Evolutionary conservation across 92 coral and sea anemone species (phyloP).

Genomic region (Umimayanthus chanpuru): DNA sequence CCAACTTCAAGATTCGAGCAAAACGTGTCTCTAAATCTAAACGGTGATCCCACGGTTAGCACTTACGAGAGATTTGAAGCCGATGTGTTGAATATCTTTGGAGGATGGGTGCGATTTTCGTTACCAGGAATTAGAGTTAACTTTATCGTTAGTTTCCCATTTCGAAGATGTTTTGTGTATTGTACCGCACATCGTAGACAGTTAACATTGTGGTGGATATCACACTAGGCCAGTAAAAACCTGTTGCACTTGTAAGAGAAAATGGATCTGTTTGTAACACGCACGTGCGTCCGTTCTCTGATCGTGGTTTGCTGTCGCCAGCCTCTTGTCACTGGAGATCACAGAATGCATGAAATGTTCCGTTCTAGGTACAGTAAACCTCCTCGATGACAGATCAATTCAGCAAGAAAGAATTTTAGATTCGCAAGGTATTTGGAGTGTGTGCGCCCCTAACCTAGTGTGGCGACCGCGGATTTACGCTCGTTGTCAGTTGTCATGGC

Average conservation of each 20-base stretch:
- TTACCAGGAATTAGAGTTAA: no score
- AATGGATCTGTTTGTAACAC: conserved; percentile 11
- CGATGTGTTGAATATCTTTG: no score
- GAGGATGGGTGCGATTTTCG: no score
- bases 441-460: not conserved
- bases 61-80: no score
- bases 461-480: conserved; percentile 20
- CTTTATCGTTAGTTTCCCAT: no score
- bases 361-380: conserved; percentile 32
- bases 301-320: not conserved
- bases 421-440: conserved; percentile 38
- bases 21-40: no score
- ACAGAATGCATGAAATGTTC: conserved; percentile 23
- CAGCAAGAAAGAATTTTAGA: not conserved
- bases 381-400: conserved; percentile 12
- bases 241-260: not conserved
- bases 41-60: no score
- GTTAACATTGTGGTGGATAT: not conserved
- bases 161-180: no score
- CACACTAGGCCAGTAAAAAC: not conserved
- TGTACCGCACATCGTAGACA: not conserved
- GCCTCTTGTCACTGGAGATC: not conserved
- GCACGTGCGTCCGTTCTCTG: not conserved
- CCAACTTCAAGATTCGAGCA: no score
- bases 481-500: conserved; percentile 25